Evolutionary conservation across 2,113 vertebrate genomes (phyloP), one percentile per base, ranked within the genome.

Genomic region (Colius striatus): DNA sequence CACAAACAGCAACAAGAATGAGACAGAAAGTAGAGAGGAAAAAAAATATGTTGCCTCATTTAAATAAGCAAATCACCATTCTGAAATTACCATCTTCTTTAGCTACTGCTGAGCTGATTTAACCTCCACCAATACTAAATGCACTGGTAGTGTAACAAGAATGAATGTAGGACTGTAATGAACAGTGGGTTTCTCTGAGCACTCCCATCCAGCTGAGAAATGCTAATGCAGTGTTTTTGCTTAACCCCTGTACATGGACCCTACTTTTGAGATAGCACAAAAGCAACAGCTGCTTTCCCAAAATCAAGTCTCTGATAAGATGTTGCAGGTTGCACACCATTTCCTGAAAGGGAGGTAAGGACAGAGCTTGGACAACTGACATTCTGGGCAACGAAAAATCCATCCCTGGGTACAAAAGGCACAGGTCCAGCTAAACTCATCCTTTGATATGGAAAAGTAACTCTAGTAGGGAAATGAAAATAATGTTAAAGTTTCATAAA

Each of bases 301-400:
- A 75, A 92, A 76, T 21, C 15, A n/a, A 72, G 57, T 23, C 38
- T 76, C 81, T 78, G 89, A 79, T 95, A 94, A 95, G 90, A 87
- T 51, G 71, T 66, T 75, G 81, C 83, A 76, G 36, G 58, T 73
- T 91, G 47, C 71, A 73, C 32, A 51, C n/a, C 47, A 71, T 85
- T 95, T 95, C 55, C 82, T 79, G 55, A 76, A 62, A 73, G 47
- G 47, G 43, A 89, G 89, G 91, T 91, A 92, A 95, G 74, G 78
- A 38, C 41, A 50, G 84, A 61, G 67, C 29, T 67, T 81, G 63
- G 86, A 77, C 54, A 92, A 61, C 36, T 83, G 22, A 7, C 48
- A 66, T 66, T n/a, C 20, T 51, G 55, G 34, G 75, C 71, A 51
- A 51, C 0, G 8, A 62, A 89, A 94, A 95, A 91, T 80, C 63